Evolutionary conservation across 2,113 vertebrate species (phyloP).

Genomic region (Pleuronectes platessa): DNA sequence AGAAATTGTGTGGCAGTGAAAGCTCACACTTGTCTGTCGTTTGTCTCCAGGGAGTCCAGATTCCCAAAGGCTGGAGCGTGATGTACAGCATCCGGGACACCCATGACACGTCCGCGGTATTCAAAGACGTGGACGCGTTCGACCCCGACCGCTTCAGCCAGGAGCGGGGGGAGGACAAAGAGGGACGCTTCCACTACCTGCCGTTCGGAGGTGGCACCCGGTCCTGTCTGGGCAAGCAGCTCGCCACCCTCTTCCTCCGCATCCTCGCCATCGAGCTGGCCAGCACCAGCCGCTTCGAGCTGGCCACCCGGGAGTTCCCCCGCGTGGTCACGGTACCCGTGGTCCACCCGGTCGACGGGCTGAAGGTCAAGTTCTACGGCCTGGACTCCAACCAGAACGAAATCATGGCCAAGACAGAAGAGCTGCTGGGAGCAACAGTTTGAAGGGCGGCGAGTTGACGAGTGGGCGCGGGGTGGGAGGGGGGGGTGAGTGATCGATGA

Average conservation of each 20-base stretch:
- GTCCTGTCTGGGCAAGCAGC: constrained; percentile 96
- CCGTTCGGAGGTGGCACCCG: constrained; percentile 94
- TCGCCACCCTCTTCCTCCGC: constrained; percentile 96
- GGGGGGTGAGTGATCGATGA: constrained; percentile 2
- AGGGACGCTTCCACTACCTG: constrained; percentile 96
- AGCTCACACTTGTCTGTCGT: neutral
- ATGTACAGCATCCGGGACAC: constrained; percentile 99
- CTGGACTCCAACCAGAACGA: constrained; percentile 99
- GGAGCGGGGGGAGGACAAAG: constrained; percentile 93
- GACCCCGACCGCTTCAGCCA: constrained; percentile 95
- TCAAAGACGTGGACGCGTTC: constrained; percentile 92
- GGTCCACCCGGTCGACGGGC: constrained; percentile 92
- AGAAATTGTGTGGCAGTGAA: neutral
- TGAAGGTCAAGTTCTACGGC: constrained; percentile 96
- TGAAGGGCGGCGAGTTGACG: constrained; percentile 57
- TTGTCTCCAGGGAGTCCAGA: constrained; percentile 91
- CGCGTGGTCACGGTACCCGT: constrained; percentile 92
- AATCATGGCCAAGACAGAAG: constrained; percentile 93
- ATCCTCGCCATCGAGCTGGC: constrained; percentile 93
- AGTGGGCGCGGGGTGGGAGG: neutral
- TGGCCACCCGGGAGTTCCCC: constrained; percentile 94
- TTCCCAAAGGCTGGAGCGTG: constrained; percentile 98
- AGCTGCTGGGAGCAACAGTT: constrained; percentile 92
- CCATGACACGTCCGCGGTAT: constrained; percentile 93
- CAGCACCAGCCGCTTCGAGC: constrained; percentile 93